Evolutionary conservation across 2,888 invertebrate genomes (phyloP), one percentile per base, ranked within the genome.

Genomic region (Calliphora vomitoria): DNA sequence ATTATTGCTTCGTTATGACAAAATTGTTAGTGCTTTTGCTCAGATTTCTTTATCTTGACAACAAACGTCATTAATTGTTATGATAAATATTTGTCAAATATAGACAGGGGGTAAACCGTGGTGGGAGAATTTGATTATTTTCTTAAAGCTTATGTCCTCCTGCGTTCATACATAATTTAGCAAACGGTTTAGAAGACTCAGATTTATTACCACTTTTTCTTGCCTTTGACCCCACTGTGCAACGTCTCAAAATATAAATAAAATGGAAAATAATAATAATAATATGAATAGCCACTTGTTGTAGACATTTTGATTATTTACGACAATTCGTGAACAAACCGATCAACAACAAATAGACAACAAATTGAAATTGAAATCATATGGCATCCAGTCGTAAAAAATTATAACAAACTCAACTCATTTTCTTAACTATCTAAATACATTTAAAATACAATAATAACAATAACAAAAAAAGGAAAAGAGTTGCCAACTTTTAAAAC

Each of bases 341-440:
- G 82, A 55, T 81, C 66, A 60, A 35, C 58, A 47, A n/a, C 6
- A 35, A 60, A 31, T 31, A 79, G 58, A 66, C 74, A 78, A 66
- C 78, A 72, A 72, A 66, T 79, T 78, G 6, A 55, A 71, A 83
- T 66, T 78, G 13, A 75, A 83, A 78, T 78, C 71, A 78, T 82
- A 69, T 62, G 69, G 75, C 82, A 82, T n/a, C 69, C 31, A 83
- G 62, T 31, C 53, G 72, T 81, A 66, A 55, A 83, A 83, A 55
- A 55, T 71, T 71, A 62, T 53, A 64, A 64, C 76, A 83, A 82
- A 75, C 5, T 58, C 74, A 81, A 64, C 18, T 64, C 53, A 74
- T 64, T 55, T 55, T 64, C 31, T 18, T 18, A 66, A 64, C 38
- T 72, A 53, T 44, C 31, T 15, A 31, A 31, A 64, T 53, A 11